Evolutionary conservation across 1,140 invertebrate genomes (phyloP).

Genomic region (Parapsyche elsis): DNA sequence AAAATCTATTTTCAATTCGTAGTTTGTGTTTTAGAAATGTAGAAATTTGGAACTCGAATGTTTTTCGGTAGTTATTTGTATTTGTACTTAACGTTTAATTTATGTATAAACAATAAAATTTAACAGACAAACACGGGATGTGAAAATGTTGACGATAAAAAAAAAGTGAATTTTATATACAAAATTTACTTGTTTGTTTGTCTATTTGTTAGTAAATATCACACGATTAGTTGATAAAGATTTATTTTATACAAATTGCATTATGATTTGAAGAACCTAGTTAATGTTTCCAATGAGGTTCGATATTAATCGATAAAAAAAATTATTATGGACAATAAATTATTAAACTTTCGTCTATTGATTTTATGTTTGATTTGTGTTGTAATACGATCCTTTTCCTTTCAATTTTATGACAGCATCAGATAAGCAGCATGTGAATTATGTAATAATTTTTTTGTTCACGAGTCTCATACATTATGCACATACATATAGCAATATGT

Average conservation of each 20-base stretch:
- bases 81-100: conserved; percentile 9
- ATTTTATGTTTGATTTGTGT: background rate
- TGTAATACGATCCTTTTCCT: too few species aligned
- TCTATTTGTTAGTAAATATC: background rate
- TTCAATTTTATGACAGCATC: too few species aligned
- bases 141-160: background rate
- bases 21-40: background rate
- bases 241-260: conserved; percentile 35
- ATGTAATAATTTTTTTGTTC: too few species aligned
- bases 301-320: conserved; percentile 37
- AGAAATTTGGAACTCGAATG: background rate
- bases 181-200: conserved; percentile 24
- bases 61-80: background rate
- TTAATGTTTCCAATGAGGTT: conserved; percentile 45
- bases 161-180: background rate
- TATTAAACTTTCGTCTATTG: conserved; percentile 39
- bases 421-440: too few species aligned
- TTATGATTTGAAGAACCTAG: conserved; percentile 44
- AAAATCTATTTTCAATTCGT: background rate
- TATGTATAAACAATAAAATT: background rate
- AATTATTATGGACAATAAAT: conserved; percentile 52
- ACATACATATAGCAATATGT: too few species aligned
- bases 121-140: background rate
- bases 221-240: background rate
- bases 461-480: too few species aligned